A percentile compares a stretch with the other conserved stretches of the same genome.
These are phyloP conservation scores for Calyptommatus sinebrachiatus DNA, from an alignment of 2,113 vertebrate species.

Conservation along the genomic window DNA sequence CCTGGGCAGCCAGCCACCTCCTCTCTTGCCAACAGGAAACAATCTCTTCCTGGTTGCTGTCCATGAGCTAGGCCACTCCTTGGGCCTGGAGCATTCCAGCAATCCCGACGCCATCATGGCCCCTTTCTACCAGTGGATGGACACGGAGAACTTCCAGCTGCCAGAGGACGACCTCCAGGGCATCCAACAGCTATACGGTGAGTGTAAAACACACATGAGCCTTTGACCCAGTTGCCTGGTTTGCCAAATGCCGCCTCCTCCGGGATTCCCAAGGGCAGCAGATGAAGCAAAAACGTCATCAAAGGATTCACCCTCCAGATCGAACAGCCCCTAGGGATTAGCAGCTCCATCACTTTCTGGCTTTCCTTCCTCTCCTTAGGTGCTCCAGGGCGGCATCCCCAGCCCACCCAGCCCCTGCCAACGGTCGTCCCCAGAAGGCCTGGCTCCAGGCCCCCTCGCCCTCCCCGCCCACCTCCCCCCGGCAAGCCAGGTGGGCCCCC, in stretches of 20 bases:
- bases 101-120: slow-evolving; percentile 91
- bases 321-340: rapidly evolving
- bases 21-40: slow-evolving; percentile 73
- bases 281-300: no score
- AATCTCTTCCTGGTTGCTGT: slow-evolving; percentile 94
- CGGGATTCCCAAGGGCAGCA: neutral
- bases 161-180: slow-evolving; percentile 87
- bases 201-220: slow-evolving; percentile 3
- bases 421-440: slow-evolving; percentile 77
- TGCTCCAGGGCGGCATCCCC: slow-evolving; percentile 70
- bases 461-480: slow-evolving; percentile 46
- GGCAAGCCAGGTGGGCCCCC: slow-evolving; percentile 78
- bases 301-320: neutral
- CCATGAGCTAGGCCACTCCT: slow-evolving; percentile 90
- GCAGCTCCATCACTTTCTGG: neutral
- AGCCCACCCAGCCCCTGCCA: slow-evolving; percentile 82
- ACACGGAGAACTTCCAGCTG: slow-evolving; percentile 87
- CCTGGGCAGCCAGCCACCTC: rapidly evolving
- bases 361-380: slow-evolving; percentile 56
- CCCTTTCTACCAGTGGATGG: slow-evolving; percentile 94
- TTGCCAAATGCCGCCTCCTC: no score
- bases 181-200: slow-evolving; percentile 94
- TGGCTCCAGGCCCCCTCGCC: slow-evolving; percentile 73
- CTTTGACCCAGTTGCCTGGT: no score
- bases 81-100: slow-evolving; percentile 94